Percentiles rank a stretch among this genome's conserved stretches.
Evolutionary conservation across 2,113 vertebrate species (phyloP).

Genomic region (Pseudorhombus dupliciocellatus): DNA sequence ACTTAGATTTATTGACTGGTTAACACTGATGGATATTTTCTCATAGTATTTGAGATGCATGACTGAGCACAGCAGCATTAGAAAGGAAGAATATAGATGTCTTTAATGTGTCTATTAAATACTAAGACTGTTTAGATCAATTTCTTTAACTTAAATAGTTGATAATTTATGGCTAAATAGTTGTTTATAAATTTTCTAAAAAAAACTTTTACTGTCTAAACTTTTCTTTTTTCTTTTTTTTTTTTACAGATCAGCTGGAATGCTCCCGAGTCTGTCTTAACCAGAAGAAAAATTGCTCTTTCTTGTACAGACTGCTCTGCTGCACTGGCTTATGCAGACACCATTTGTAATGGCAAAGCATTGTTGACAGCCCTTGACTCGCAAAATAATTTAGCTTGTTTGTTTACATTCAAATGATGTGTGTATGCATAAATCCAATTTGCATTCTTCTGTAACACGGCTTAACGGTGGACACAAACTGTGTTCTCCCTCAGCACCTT

Average conservation of each 20-base stretch:
- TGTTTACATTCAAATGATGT: slow-evolving; percentile 17
- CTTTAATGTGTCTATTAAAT: neutral
- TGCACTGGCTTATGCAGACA: neutral
- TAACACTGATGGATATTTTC: neutral
- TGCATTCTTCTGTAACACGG: slow-evolving; percentile 10
- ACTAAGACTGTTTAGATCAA: neutral
- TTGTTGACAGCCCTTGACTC: neutral
- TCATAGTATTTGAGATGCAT: neutral
- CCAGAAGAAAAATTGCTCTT: neutral
- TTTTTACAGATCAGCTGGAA: neutral
- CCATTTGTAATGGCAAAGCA: neutral
- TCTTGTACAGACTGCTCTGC: neutral
- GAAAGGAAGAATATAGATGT: neutral
- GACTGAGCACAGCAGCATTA: neutral
- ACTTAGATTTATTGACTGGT: neutral
- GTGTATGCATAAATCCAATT: slow-evolving; percentile 13
- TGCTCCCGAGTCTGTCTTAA: neutral
- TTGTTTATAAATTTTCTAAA: neutral
- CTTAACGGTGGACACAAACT: slow-evolving; percentile 19
- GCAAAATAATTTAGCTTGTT: slow-evolving; percentile 3
- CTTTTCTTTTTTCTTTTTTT: neutral
- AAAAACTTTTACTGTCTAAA: neutral
- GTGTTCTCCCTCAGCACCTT: slow-evolving; percentile 25
- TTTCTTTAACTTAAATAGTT: no score
- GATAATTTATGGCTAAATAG: neutral